Conservation (phyloP, 2,113 vertebrate species). For the Dipodomys spectabilis region DNA sequence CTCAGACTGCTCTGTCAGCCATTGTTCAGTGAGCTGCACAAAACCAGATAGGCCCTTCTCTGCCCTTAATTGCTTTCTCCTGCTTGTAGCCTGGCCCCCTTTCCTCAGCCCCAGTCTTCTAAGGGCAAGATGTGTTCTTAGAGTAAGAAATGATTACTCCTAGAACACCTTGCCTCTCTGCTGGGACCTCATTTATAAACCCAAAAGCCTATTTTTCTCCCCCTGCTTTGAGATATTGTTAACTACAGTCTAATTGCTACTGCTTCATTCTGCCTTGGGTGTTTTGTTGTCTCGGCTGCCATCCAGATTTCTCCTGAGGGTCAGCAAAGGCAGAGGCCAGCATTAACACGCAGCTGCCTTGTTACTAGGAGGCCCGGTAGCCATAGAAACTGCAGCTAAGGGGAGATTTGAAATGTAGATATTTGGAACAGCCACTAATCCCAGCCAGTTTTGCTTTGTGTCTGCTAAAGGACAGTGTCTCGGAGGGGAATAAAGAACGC, state of each 20-base stretch:
- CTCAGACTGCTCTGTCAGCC: neutral
- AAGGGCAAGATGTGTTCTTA: neutral
- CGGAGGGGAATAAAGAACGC: neutral
- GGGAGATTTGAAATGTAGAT: conserved; percentile 79
- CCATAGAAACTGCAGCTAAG: conserved; percentile 80
- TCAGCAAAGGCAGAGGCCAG: conserved; percentile 72
- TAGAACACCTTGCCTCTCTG: neutral
- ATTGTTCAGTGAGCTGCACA: neutral
- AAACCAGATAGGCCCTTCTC: neutral
- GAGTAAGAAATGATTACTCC: neutral
- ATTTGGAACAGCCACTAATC: conserved; percentile 71
- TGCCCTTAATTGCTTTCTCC: neutral
- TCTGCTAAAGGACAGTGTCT: conserved; percentile 16
- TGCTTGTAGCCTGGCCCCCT: neutral
- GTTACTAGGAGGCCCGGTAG: conserved; percentile 76
- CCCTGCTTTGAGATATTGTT: conserved; percentile 34
- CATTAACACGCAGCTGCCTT: conserved; percentile 54
- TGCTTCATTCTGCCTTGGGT: conserved; percentile 61
- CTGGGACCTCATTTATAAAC: conserved; percentile 21
- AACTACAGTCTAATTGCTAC: conserved; percentile 59
- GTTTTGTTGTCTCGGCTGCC: conserved; percentile 53
- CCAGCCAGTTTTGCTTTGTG: conserved; percentile 71
- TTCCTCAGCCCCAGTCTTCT: neutral
- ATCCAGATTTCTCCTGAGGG: conserved; percentile 75
- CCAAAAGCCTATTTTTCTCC: neutral